Evolutionary conservation across 2,797 vertebrate species (phyloP).

Genomic region (Sebastes miniatus): DNA sequence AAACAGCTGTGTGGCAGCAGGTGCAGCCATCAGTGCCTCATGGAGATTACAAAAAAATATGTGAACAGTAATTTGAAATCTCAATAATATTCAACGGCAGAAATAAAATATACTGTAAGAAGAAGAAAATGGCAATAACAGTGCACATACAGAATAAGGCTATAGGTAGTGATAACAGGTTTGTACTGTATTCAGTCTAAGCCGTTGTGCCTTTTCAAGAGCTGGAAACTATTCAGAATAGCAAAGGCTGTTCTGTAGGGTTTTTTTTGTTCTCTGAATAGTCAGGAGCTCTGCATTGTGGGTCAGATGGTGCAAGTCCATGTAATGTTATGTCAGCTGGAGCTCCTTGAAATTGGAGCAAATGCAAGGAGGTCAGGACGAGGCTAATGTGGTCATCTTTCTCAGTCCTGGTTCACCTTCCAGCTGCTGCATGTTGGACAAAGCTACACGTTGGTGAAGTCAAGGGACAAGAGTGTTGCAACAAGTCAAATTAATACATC

Average conservation of each 20-base stretch:
- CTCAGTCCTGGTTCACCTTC: background rate
- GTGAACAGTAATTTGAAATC: background rate
- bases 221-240: background rate
- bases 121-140: background rate
- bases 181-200: background rate
- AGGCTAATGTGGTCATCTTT: slow-evolving; percentile 36
- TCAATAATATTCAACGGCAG: background rate
- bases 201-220: background rate
- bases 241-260: background rate
- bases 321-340: slow-evolving; percentile 48
- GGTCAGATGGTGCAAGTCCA: slow-evolving; percentile 59
- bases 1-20: background rate
- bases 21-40: background rate
- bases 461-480: background rate
- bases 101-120: background rate
- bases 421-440: slow-evolving; percentile 10
- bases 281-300: slow-evolving; percentile 16
- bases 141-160: background rate
- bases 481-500: background rate
- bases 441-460: background rate
- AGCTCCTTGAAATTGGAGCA: slow-evolving; percentile 53
- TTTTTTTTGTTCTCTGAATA: slow-evolving; percentile 18
- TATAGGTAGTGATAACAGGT: background rate
- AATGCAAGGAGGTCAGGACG: slow-evolving; percentile 38
- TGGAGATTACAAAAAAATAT: background rate